These are phyloP conservation scores for Hesperia comma DNA, from an alignment of 2,888 invertebrate species.

Conservation along the genomic window DNA sequence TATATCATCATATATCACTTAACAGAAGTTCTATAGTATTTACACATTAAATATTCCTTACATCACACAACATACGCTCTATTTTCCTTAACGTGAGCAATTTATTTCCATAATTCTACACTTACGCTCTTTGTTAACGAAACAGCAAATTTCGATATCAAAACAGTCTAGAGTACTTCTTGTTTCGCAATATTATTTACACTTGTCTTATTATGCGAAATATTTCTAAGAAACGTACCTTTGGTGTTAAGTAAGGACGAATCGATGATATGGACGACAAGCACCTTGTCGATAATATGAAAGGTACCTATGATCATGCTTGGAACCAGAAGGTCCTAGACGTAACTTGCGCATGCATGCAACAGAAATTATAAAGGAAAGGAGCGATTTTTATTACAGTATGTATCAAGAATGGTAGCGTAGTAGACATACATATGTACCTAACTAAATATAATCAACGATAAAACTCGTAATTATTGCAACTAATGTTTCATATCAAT, in stretches of 20 bases:
- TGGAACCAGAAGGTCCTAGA: conserved; percentile 6
- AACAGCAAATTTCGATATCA: not conserved
- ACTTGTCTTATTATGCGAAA: conserved; percentile 10
- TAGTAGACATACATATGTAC: conserved; percentile 12
- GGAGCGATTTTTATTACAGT: conserved; percentile 14
- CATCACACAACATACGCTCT: not conserved
- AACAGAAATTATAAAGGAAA: conserved; percentile 47
- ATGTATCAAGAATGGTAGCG: conserved; percentile 2
- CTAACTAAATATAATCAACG: conserved; percentile 19
- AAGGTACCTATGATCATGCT: conserved; percentile 29
- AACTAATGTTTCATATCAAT: not conserved
- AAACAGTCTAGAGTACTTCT: not conserved
- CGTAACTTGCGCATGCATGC: conserved; percentile 58
- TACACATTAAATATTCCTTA: not conserved
- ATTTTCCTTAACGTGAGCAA: conserved; percentile 1
- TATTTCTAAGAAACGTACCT: conserved; percentile 17
- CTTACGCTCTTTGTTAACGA: not conserved
- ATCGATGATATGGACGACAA: conserved; percentile 22
- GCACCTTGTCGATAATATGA: conserved; percentile 16
- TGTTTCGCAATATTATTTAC: conserved; percentile 9
- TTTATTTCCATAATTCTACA: not conserved
- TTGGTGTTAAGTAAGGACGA: conserved; percentile 21
- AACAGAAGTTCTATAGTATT: not conserved
- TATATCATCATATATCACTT: not conserved
- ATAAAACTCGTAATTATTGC: conserved; percentile 2